Conservation (phyloP, 53 echinoderm and acorn worm species). For the Paracentrotus lividus region DNA sequence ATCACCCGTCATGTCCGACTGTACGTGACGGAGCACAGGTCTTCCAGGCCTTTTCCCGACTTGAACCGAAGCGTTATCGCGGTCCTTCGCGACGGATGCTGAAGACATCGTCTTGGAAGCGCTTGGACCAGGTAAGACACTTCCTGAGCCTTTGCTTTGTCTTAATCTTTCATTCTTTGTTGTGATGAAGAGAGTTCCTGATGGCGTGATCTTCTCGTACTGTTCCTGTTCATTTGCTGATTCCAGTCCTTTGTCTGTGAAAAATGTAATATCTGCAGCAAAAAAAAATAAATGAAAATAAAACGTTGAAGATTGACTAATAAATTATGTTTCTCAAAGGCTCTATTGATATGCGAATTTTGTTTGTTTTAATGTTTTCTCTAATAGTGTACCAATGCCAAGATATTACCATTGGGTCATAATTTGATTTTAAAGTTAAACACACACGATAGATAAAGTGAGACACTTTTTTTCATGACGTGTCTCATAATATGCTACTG, state of each 20-base stretch:
- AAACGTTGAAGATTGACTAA: too few relatives aligned
- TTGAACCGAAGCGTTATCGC: constrained; percentile 62
- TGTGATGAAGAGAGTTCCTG: constrained; percentile 78
- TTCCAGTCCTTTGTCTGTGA: constrained; percentile 91
- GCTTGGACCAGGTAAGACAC: constrained; percentile 44
- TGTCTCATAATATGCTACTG: too few relatives aligned
- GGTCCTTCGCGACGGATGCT: not conserved
- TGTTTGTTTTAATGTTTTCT: too few relatives aligned
- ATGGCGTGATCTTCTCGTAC: constrained; percentile 82
- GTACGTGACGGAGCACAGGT: constrained; percentile 9
- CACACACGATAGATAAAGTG: too few relatives aligned
- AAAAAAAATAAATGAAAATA: too few relatives aligned
- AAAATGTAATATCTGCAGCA: constrained; percentile 87
- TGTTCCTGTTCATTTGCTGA: constrained; percentile 85
- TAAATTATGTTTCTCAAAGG: too few relatives aligned
- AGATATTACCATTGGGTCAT: too few relatives aligned
- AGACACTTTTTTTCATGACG: too few relatives aligned
- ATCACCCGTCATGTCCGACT: not conserved
- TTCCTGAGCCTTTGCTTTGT: constrained; percentile 47
- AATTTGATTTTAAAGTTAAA: too few relatives aligned
- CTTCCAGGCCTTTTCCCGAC: constrained; percentile 49
- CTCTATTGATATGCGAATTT: too few relatives aligned
- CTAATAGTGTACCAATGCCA: too few relatives aligned
- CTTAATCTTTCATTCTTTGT: constrained; percentile 72
- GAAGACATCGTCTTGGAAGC: constrained; percentile 48